phyloP scores from a whole-genome alignment of 2,797 vertebrate species.

The Sebastes hubbsi region DNA sequence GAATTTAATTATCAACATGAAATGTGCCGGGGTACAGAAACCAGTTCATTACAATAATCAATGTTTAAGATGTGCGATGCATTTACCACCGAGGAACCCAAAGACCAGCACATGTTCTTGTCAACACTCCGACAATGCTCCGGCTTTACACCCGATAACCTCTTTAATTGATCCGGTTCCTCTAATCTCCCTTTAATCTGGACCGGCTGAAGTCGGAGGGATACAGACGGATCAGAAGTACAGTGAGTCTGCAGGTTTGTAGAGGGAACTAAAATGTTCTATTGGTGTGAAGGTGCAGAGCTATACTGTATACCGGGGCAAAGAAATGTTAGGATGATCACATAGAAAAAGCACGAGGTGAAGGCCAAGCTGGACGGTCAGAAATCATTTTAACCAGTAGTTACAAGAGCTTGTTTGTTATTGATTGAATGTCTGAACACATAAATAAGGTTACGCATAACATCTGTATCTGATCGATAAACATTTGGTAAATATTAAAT shows the following conservation, averaged over 20 bases:
- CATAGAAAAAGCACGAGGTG: not conserved
- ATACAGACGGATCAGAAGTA: not conserved
- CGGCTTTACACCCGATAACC: not conserved
- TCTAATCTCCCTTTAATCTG: conserved; percentile 10
- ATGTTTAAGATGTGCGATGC: not conserved
- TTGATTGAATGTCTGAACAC: not conserved
- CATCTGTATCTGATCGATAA: too few relatives aligned
- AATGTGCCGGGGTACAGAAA: not conserved
- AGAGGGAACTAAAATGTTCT: not conserved
- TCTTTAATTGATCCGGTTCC: conserved; percentile 6
- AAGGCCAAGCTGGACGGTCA: not conserved
- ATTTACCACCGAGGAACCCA: not conserved
- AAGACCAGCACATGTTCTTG: not conserved
- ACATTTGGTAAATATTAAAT: too few relatives aligned
- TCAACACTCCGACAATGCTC: not conserved
- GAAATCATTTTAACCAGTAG: not conserved
- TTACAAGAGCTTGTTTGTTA: accelerated
- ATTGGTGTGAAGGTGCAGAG: not conserved
- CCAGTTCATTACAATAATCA: not conserved
- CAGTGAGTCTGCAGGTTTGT: not conserved
- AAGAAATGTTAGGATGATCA: not conserved
- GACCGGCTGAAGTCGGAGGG: not conserved
- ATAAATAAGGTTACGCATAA: not conserved
- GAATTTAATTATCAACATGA: not conserved
- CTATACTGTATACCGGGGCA: not conserved